These are phyloP conservation scores for Poeciliopsis infans DNA, from an alignment of 2,797 vertebrate genomes.

Conservation along the genomic window DNA sequence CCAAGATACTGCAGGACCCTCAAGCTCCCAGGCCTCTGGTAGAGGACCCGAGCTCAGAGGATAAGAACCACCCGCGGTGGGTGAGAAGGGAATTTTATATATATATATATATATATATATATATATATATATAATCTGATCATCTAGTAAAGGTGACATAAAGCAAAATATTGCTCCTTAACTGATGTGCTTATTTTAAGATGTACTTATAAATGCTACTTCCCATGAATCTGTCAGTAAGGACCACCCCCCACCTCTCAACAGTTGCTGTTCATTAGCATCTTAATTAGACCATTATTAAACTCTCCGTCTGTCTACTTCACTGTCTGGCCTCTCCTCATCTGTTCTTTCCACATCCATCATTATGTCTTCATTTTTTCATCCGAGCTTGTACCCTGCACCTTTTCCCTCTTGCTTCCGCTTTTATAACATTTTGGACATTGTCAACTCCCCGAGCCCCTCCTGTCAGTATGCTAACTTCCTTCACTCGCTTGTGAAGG, in stretches of 20 bases:
- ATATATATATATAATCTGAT: background rate
- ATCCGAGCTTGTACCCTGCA: slow-evolving; percentile 20
- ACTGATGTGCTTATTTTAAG: slow-evolving; percentile 1
- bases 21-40: too few species aligned
- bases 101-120: too few species aligned
- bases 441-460: slow-evolving; percentile 31
- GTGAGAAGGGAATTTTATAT: too few species aligned
- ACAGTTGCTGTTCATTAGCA: slow-evolving; percentile 89
- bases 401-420: slow-evolving; percentile 17
- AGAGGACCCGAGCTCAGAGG: too few species aligned
- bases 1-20: too few species aligned
- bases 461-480: slow-evolving; percentile 14
- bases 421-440: slow-evolving; percentile 39
- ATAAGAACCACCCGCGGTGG: too few species aligned
- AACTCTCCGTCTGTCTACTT: slow-evolving; percentile 73
- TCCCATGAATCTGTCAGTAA: slow-evolving; percentile 83
- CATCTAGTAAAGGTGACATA: slow-evolving; percentile 14
- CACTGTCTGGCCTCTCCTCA: slow-evolving; percentile 44
- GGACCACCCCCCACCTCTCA: slow-evolving; percentile 86
- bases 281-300: slow-evolving; percentile 88
- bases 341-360: slow-evolving; percentile 65
- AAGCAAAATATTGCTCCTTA: slow-evolving; percentile 3
- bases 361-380: slow-evolving; percentile 23
- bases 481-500: slow-evolving; percentile 56
- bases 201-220: slow-evolving; percentile 31